Base-by-base conservation (phyloP, 2,113 vertebrate genomes). In the Nyctereutes procyonoides region DNA sequence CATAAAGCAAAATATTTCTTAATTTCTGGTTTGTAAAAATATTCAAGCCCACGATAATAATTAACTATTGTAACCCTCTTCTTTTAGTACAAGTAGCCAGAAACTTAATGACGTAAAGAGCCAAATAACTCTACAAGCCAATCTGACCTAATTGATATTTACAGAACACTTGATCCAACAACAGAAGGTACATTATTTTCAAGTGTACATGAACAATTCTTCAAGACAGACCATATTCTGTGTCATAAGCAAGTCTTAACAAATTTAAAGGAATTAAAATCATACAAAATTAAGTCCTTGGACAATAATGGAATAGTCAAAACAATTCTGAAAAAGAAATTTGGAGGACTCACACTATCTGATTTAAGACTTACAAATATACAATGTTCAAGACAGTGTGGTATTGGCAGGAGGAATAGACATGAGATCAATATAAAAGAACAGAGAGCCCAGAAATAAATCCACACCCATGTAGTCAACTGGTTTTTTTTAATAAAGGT, bases 91-190 rank as follows among this genome's bases (percentile, higher is more conserved):
- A 92, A 83, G 35, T 53, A 71, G 48, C 84, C 15, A 88, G 74
- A 65, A 97, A 79, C 88, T 83, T 63, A 96, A 32, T 97, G 15
- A 58, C 28, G 60, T 11, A 77, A 85, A 74, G 38, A 58, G 5
- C 38, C 67, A 55, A 90, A 65, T 86, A 81, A 81, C n/a, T 38
- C 43, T 79, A 43, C 11, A 77, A 83, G 35, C 30, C 30, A 73
- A 60, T 73, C 26, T 63, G 43, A 94, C 62, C 13, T 94, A 73
- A 51, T 28, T 81, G 30, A 63, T 74, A 88, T 55, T 82, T 82
- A 82, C 4, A 82, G 55, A 82, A 63, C 24, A 94, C 53, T 22
- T 12, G 0, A 35, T 17, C 85, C 85, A 94, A 71, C 30, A 30
- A 80, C 0, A 84, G 19, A 62, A 38, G 6, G 0, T 24, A 60